phyloP scores from a whole-genome alignment of 2,888 invertebrate genomes.

The Eugnorisma glareosa region DNA sequence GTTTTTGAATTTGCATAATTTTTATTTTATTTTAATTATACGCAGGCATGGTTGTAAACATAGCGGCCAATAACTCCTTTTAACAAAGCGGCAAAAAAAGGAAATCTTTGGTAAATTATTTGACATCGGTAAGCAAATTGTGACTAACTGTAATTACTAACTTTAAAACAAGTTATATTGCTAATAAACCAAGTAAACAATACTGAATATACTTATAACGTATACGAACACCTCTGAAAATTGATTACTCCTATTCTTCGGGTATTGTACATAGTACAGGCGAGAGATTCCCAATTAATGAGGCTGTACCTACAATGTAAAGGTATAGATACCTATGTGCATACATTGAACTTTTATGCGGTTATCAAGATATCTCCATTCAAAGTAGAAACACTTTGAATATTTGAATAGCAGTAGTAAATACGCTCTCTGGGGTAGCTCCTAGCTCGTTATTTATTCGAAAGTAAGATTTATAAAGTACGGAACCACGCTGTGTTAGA shows the following conservation, averaged over 20 bases:
- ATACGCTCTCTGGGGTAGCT: conserved; percentile 59
- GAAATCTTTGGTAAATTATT: neutral
- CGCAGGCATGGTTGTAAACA: neutral
- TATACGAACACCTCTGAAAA: neutral
- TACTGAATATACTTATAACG: neutral
- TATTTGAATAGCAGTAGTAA: conserved; percentile 66
- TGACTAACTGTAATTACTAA: neutral
- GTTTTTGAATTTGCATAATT: conserved; percentile 12
- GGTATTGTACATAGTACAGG: neutral
- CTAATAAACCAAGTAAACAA: too few species aligned
- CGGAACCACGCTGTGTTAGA: conserved; percentile 68
- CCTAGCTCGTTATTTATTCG: conserved; percentile 67
- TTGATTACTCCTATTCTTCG: neutral
- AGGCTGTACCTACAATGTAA: neutral
- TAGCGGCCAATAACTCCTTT: too few species aligned
- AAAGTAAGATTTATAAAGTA: conserved; percentile 72
- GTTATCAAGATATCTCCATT: conserved; percentile 62
- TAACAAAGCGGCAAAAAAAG: neutral
- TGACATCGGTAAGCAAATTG: neutral
- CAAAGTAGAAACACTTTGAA: conserved; percentile 60
- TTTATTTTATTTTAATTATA: neutral
- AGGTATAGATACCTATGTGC: conserved; percentile 12
- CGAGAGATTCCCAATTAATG: conserved; percentile 31
- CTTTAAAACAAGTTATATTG: neutral
- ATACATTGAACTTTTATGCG: conserved; percentile 51